Base-by-base conservation (phyloP, 2,113 vertebrate species). In the Phasianus colchicus region DNA sequence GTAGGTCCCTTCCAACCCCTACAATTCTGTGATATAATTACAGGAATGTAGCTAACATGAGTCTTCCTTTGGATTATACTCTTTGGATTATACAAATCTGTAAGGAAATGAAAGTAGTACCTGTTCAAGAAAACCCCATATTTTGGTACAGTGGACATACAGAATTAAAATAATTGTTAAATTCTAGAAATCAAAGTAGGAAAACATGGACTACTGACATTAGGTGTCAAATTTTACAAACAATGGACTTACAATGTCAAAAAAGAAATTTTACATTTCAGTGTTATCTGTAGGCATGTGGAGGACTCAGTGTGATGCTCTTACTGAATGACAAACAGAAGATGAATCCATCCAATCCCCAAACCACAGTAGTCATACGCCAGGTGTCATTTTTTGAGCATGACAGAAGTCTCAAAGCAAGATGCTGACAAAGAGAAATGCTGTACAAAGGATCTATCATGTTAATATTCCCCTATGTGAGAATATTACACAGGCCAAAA, bases 351-450 rank as follows among this genome's bases (percentile, higher is more conserved):
- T 88, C 50, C 60, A 95, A 72, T 78, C 72, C 94, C 82, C 87
- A 86, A 89, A 69, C 47, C 45, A 77, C 72, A 34, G 13, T 5
- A 92, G 83, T 92, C 75, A 80, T 95, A 93, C 78, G 72, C 60
- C 79, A 95, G 79, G 60, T 93, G 84, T 92, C 72, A 30, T 38
- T 90, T 94, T 86, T 75, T 89, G 58, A 83, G 75, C 30, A 52
- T 86, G 87, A 89, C 64, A 91, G 78, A 93, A 80, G 75, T 86
- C 93, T 96, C 72, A 95, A 93, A 96, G 93, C 76, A 95, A 92
- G 79, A 89, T 93, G 91, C 78, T 95, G 94, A 95, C 82, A 95
- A 92, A 91, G 55, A 91, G 52, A 88, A 92, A 88, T 95, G 87
- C 77, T 92, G 17, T 93, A 95, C 91, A 96, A 95, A 96, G 69